Evolutionary conservation across 2,888 invertebrate species (phyloP).

Genomic region (Metellina segmentata): DNA sequence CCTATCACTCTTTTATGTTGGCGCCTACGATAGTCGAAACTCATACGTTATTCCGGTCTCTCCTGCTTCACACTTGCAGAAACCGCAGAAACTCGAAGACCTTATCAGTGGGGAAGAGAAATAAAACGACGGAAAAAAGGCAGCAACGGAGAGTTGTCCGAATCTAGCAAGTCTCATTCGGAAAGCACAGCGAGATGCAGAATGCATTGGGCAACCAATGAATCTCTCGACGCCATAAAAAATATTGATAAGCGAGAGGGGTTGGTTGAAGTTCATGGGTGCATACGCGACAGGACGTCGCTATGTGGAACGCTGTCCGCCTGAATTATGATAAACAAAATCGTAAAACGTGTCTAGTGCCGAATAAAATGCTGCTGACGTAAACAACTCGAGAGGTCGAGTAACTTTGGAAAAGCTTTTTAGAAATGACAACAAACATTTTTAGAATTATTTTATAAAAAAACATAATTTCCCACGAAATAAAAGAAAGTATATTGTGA

Average conservation of each 20-base stretch:
- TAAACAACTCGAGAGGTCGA: background rate
- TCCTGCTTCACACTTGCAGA: background rate
- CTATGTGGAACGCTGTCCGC: background rate
- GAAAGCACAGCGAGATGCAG: no score
- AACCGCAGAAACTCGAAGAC: background rate
- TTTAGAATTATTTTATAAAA: no score
- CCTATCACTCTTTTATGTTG: constrained; percentile 46
- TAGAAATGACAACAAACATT: no score
- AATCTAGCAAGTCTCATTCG: no score
- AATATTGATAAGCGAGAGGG: constrained; percentile 3
- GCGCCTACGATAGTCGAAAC: constrained; percentile 45
- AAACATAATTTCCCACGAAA: no score
- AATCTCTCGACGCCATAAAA: background rate
- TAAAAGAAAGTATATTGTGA: no score
- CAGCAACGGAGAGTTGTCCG: background rate
- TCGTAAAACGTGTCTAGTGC: constrained; percentile 24
- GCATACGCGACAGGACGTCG: constrained; percentile 17
- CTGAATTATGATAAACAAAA: constrained; percentile 19
- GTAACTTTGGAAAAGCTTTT: no score
- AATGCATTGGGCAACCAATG: no score
- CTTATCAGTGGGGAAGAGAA: background rate
- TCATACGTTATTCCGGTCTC: constrained; percentile 24
- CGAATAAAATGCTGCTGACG: background rate
- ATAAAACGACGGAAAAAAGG: background rate
- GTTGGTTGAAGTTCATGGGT: constrained; percentile 9